Percentiles rank a stretch among this genome's conserved stretches.
Conservation (phyloP, 2,113 vertebrate species). For the Chaetodon trifascialis region DNA sequence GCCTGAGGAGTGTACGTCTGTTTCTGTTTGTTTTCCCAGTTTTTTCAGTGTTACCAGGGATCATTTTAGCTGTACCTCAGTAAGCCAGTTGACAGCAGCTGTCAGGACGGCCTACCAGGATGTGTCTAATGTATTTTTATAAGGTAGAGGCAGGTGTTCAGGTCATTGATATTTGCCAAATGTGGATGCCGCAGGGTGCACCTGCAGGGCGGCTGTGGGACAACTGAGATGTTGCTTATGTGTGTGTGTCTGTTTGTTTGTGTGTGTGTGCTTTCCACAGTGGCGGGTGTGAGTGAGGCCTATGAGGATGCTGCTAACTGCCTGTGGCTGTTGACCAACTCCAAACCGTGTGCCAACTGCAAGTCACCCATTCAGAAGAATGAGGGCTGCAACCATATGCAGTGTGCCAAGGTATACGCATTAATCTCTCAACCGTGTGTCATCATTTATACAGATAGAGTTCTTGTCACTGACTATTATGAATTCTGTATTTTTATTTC, state of each 20-base stretch:
- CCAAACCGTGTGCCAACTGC: slow-evolving; percentile 98
- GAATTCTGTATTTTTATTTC: neutral
- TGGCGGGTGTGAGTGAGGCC: slow-evolving; percentile 97
- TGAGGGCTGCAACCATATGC: slow-evolving; percentile 99
- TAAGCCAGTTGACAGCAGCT: slow-evolving; percentile 45
- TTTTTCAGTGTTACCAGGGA: neutral
- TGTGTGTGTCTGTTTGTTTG: slow-evolving; percentile 5
- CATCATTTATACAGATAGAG: neutral
- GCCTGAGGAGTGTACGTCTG: slow-evolving; percentile 76
- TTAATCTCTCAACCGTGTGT: slow-evolving; percentile 7
- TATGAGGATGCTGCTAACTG: slow-evolving; percentile 99
- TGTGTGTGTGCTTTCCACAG: slow-evolving; percentile 75
- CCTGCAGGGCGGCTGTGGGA: slow-evolving; percentile 37
- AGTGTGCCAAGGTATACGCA: slow-evolving; percentile 94
- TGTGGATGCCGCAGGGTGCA: slow-evolving; percentile 3
- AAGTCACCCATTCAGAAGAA: slow-evolving; percentile 99
- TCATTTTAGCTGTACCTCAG: slow-evolving; percentile 21
- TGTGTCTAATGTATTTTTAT: slow-evolving; percentile 36
- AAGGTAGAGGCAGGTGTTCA: slow-evolving; percentile 42
- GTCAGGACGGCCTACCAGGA: slow-evolving; percentile 34
- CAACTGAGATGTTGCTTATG: slow-evolving; percentile 23
- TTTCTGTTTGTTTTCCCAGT: slow-evolving; percentile 3
- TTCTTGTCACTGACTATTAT: neutral
- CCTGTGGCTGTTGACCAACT: slow-evolving; percentile 98
- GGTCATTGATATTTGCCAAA: slow-evolving; percentile 42